phyloP scores from a whole-genome alignment of 2,797 vertebrate genomes.

The Sebastes steindachneri region DNA sequence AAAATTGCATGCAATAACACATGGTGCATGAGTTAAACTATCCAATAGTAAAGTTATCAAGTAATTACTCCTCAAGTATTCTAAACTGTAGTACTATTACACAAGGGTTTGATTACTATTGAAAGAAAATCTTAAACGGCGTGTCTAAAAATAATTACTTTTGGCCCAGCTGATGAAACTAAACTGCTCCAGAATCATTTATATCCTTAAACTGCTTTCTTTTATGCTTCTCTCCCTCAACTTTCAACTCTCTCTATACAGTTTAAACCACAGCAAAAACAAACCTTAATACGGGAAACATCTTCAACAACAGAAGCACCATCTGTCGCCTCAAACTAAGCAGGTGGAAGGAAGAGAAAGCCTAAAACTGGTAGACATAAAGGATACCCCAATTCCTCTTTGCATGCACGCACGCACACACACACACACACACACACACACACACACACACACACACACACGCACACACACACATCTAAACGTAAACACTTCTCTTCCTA shows the following conservation, averaged over 20 bases:
- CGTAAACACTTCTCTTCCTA: slow-evolving; percentile 2
- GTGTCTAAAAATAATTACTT: not conserved
- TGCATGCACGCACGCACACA: not conserved
- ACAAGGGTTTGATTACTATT: not conserved
- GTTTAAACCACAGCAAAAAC: slow-evolving; percentile 26
- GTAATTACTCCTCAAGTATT: not conserved
- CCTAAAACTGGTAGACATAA: slow-evolving; percentile 21
- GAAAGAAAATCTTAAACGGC: too few relatives aligned
- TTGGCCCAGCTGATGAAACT: not conserved
- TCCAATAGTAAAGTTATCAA: not conserved
- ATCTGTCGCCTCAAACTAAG: slow-evolving; percentile 48
- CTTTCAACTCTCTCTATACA: not conserved
- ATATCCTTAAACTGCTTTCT: not conserved
- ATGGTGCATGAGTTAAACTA: not conserved
- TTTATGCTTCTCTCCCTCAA: not conserved
- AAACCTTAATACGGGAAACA: slow-evolving; percentile 9
- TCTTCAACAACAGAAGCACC: slow-evolving; percentile 42
- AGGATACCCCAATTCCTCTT: slow-evolving; percentile 23
- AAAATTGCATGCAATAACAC: too few relatives aligned
- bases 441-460: not conserved
- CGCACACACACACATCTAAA: not conserved
- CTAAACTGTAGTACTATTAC: not conserved
- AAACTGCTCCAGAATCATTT: not conserved
- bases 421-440: not conserved
- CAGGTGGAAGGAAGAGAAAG: slow-evolving; percentile 56